A percentile compares a stretch with the other conserved stretches of the same genome.
phyloP scores from a whole-genome alignment of 2,113 vertebrate genomes.

The Hydrolagus affinis region DNA sequence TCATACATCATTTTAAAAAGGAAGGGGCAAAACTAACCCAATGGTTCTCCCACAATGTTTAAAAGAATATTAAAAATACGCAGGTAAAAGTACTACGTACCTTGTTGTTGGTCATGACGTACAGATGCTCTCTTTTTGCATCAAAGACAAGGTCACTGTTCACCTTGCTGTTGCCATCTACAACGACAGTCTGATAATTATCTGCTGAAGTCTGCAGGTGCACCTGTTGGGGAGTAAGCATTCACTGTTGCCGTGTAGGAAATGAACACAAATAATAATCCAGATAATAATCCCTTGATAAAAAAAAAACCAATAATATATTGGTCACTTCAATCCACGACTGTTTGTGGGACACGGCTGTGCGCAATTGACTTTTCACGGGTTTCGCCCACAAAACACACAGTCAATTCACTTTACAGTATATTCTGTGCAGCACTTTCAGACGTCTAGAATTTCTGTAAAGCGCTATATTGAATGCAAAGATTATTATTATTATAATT shows the following conservation, averaged over 20 bases:
- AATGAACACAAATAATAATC: neutral
- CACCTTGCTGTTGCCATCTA: constrained; percentile 60
- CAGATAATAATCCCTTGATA: too few relatives aligned
- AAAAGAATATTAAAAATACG: neutral
- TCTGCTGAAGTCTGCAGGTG: constrained; percentile 53
- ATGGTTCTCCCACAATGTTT: too few relatives aligned
- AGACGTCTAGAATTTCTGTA: neutral
- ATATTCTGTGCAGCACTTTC: too few relatives aligned
- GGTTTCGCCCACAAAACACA: too few relatives aligned
- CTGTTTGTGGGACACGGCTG: too few relatives aligned
- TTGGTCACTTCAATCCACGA: too few relatives aligned
- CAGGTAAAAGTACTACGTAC: constrained; percentile 43
- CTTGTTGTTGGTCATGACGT: constrained; percentile 81
- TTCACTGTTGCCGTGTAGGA: neutral
- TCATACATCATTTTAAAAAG: too few relatives aligned
- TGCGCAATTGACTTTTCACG: too few relatives aligned
- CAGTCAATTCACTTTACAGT: too few relatives aligned
- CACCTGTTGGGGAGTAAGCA: constrained; percentile 54
- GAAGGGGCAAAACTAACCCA: too few relatives aligned
- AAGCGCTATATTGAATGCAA: neutral
- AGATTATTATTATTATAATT: too few relatives aligned
- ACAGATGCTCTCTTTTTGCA: constrained; percentile 57
- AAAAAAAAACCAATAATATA: too few relatives aligned
- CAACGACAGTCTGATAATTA: constrained; percentile 58
- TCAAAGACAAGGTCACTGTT: constrained; percentile 80